phyloP scores from a whole-genome alignment of 1,140 invertebrate genomes.

The Platyura marginata region DNA sequence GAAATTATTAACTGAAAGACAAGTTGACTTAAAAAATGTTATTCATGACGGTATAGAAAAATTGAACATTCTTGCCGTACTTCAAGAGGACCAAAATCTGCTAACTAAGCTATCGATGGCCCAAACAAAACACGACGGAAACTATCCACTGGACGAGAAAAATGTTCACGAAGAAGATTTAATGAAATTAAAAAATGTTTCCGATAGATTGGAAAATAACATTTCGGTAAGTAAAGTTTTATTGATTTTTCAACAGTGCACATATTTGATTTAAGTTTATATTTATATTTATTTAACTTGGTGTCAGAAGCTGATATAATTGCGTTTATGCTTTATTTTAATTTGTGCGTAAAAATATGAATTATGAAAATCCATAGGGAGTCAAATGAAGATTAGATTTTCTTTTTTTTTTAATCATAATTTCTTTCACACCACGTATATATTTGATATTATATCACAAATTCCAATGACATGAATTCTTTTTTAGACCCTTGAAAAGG shows the following conservation, averaged over 20 bases:
- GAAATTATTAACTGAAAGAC: too few relatives aligned
- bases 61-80: slow-evolving; percentile 30
- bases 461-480: not conserved
- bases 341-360: not conserved
- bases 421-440: not conserved
- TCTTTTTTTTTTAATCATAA: not conserved
- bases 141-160: slow-evolving; percentile 11
- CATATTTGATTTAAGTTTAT: not conserved
- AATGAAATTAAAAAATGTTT: slow-evolving; percentile 18
- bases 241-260: not conserved
- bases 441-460: not conserved
- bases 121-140: slow-evolving; percentile 22
- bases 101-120: slow-evolving; percentile 25
- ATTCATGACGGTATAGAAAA: too few relatives aligned
- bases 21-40: too few relatives aligned
- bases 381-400: too few relatives aligned
- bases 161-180: slow-evolving; percentile 22
- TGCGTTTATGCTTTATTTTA: not conserved
- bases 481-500: slow-evolving; percentile 15
- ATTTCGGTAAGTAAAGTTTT: slow-evolving; percentile 16
- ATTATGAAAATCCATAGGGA: too few relatives aligned
- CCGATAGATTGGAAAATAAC: slow-evolving; percentile 18
- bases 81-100: slow-evolving; percentile 34
- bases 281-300: too few relatives aligned
- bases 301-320: not conserved